phyloP scores from a whole-genome alignment of 1,140 invertebrate species.

The Lucilia sericata region DNA sequence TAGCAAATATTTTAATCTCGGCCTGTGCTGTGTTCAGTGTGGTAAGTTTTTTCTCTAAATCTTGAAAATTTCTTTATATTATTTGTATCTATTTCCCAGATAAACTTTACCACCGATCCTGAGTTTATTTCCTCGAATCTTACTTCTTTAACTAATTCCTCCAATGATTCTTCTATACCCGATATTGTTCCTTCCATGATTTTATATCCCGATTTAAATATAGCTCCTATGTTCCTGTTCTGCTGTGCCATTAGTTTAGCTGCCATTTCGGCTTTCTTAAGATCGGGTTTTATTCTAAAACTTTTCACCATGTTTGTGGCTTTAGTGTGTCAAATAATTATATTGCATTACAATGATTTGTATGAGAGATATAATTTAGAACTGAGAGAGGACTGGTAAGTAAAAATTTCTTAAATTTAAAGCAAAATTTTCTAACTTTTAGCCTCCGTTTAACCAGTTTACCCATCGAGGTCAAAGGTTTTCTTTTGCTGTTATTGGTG shows the following conservation, averaged over 20 bases:
- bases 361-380: conserved; percentile 73
- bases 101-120: conserved; percentile 45
- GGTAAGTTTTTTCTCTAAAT: conserved; percentile 69
- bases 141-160: background rate
- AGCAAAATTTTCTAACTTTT: background rate
- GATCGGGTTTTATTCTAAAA: conserved; percentile 86
- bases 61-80: background rate
- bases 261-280: conserved; percentile 85
- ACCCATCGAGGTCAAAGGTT: conserved; percentile 76
- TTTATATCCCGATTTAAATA: conserved; percentile 50
- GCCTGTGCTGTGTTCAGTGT: conserved; percentile 78
- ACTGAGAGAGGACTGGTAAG: conserved; percentile 72
- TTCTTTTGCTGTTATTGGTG: conserved; percentile 73
- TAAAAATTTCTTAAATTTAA: conserved; percentile 47
- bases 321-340: conserved; percentile 73
- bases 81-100: conserved; percentile 21
- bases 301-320: conserved; percentile 80
- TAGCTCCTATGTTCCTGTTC: conserved; percentile 76
- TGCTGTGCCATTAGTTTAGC: conserved; percentile 82
- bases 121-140: conserved; percentile 25
- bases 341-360: conserved; percentile 74
- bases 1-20: conserved; percentile 75
- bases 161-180: conserved; percentile 37
- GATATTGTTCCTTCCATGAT: conserved; percentile 22
- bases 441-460: conserved; percentile 69